A percentile compares a stretch with the other conserved stretches of the same genome.
phyloP scores from a whole-genome alignment of 2,113 vertebrate genomes.

The Cryptomyrus ogoouensis region DNA sequence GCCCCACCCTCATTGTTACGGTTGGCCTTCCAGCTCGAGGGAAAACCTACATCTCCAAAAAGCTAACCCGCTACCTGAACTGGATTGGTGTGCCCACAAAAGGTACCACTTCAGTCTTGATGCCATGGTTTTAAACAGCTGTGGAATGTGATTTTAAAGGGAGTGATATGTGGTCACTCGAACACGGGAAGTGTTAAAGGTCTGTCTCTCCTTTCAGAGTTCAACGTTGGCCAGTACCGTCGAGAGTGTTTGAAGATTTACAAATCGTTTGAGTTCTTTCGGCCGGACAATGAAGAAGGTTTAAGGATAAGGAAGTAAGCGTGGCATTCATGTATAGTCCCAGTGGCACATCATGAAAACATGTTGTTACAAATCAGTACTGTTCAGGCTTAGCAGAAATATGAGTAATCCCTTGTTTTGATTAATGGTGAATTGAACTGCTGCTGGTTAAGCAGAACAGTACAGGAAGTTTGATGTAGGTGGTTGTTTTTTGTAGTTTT shows the following conservation, averaged over 20 bases:
- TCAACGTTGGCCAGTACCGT: slow-evolving; percentile 96
- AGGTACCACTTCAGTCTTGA: slow-evolving; percentile 54
- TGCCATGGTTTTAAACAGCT: neutral
- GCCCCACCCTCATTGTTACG: slow-evolving; percentile 92
- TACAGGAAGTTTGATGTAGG: neutral
- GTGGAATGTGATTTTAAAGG: neutral
- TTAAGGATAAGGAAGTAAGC: slow-evolving; percentile 88
- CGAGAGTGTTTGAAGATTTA: slow-evolving; percentile 87
- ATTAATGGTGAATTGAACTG: neutral
- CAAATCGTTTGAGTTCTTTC: slow-evolving; percentile 95
- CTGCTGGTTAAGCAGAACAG: neutral
- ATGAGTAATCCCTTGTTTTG: neutral
- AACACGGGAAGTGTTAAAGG: neutral
- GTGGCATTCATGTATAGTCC: neutral
- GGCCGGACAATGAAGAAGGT: slow-evolving; percentile 92
- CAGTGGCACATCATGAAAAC: neutral
- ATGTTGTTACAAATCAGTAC: neutral
- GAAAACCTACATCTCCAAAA: slow-evolving; percentile 98
- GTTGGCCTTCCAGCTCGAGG: slow-evolving; percentile 93
- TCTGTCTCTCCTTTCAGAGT: slow-evolving; percentile 61
- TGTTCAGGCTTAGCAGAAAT: neutral
- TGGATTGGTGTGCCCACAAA: slow-evolving; percentile 96
- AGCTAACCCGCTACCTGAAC: slow-evolving; percentile 94
- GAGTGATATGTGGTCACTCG: neutral
- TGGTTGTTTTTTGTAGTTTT: neutral